Evolutionary conservation across 2,113 vertebrate genomes (phyloP), one percentile per base, ranked within the genome.

Genomic region (Cervus canadensis): DNA sequence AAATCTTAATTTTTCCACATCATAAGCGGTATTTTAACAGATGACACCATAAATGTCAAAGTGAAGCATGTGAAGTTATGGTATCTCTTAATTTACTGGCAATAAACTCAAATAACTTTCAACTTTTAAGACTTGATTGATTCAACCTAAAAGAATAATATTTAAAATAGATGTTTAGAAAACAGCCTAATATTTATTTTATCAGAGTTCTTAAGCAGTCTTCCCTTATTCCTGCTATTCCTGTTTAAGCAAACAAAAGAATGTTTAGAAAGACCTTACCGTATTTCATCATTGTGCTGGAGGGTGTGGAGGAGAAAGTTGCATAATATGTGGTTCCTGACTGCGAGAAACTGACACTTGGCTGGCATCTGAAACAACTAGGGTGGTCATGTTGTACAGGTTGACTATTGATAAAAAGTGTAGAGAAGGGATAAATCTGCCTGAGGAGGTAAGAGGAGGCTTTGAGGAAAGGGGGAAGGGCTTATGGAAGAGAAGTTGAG

Each of bases 141-240:
- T 83, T 88, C 33, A 52, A 52, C 2, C 56, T 64, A 59, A 91
- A 90, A 83, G 5, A 4, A 40, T 23, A 71, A 4, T 45, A 78
- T 84, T 88, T 87, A 87, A 84, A 90, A 85, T n/a, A 64, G 56
- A 64, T 76, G 30, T 62, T 82, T 74, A 76, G 45, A 30, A 52
- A 81, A 43, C 16, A 89, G 40, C 40, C 78, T 33, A 86, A 26
- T 95, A 57, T 92, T 92, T 45, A 59, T 64, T 76, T 43, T 43
- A 76, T 76, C 36, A 74, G 33, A 11, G 26, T 62, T 28, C 45
- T 21, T 23, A 40, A 56, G 21, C 52, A 54, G 9, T 71, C 79
- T 43, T 82, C 40, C 45, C 33, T 95, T 52, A 14, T 9, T 28
- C 33, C 23, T 15, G 48, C 40, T 52, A 9, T 28, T 87, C 28